Conservation (phyloP, 2,888 invertebrate species). For the Scaptomyza reducta region DNA sequence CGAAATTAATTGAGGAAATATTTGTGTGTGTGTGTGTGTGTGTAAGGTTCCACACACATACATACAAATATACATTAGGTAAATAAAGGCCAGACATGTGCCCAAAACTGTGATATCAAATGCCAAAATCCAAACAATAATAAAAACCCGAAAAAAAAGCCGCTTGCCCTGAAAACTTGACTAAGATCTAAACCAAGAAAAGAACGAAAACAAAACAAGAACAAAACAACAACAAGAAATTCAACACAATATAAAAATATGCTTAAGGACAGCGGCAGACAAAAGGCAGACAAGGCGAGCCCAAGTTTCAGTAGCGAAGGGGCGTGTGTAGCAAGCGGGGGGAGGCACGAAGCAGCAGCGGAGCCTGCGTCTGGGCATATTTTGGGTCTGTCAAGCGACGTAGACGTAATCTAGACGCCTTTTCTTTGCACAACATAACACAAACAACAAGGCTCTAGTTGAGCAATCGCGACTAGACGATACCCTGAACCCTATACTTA, state of each 20-base stretch:
- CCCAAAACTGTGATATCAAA: conserved; percentile 68
- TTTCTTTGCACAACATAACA: conserved; percentile 49
- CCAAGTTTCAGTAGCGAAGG: conserved; percentile 18
- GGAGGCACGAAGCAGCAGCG: conserved; percentile 5
- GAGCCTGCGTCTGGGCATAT: conserved; percentile 28
- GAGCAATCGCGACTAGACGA: no score
- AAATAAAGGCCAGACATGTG: conserved; percentile 24
- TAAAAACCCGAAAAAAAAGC: conserved; percentile 36
- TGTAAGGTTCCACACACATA: conserved; percentile 14
- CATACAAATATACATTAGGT: neutral
- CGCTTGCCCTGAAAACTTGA: conserved; percentile 59
- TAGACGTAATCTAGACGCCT: conserved; percentile 72
- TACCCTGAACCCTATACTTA: no score
- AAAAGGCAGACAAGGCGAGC: conserved; percentile 56
- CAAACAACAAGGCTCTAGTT: no score
- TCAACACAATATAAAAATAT: conserved; percentile 24
- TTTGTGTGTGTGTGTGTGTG: neutral
- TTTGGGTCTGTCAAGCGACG: conserved; percentile 32
- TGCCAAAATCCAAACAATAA: conserved; percentile 70
- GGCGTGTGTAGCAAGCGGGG: neutral
- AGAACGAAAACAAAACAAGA: no score
- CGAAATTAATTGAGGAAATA: conserved; percentile 4
- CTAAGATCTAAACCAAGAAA: conserved; percentile 62
- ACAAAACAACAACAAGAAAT: conserved; percentile 8
- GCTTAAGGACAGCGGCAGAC: conserved; percentile 54